Evolutionary conservation across 2,888 invertebrate genomes (phyloP).

Genomic region (Pomacea canaliculata): DNA sequence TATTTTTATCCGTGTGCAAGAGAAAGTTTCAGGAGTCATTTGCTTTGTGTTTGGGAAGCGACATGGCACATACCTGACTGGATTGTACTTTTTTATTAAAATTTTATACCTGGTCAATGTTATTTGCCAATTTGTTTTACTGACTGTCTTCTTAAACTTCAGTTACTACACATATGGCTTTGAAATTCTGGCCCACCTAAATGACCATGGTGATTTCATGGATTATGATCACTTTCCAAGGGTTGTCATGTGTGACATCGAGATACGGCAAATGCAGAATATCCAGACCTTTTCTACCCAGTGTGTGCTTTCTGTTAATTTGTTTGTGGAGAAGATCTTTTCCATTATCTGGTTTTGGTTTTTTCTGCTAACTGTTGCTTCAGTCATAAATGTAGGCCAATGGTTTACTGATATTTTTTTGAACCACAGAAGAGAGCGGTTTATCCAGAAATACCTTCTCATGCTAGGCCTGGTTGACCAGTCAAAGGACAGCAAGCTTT

Average conservation of each 20-base stretch:
- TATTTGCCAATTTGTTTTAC: constrained; percentile 63
- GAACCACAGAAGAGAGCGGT: constrained; percentile 42
- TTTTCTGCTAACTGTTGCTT: constrained; percentile 44
- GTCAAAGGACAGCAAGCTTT: constrained; percentile 52
- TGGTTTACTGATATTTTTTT: constrained; percentile 38
- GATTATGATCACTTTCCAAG: constrained; percentile 42
- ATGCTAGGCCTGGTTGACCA: constrained; percentile 45
- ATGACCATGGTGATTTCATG: constrained; percentile 27
- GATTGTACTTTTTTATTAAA: constrained; percentile 62
- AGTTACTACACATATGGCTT: constrained; percentile 59
- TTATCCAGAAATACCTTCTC: constrained; percentile 54
- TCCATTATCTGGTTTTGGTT: constrained; percentile 64
- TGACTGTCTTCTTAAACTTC: constrained; percentile 59
- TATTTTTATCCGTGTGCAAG: constrained; percentile 46
- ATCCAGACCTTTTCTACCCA: constrained; percentile 54
- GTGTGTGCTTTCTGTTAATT: constrained; percentile 61
- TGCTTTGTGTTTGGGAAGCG: constrained; percentile 59
- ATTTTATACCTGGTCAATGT: constrained; percentile 62
- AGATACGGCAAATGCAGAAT: constrained; percentile 60
- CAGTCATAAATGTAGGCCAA: constrained; percentile 33
- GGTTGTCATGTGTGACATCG: constrained; percentile 61
- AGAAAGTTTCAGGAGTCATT: constrained; percentile 48
- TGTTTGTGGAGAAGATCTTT: constrained; percentile 64
- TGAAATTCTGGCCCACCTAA: constrained; percentile 44
- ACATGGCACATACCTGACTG: constrained; percentile 62